phyloP scores from a whole-genome alignment of 1,140 invertebrate species.

The Diorhabda carinulata region DNA sequence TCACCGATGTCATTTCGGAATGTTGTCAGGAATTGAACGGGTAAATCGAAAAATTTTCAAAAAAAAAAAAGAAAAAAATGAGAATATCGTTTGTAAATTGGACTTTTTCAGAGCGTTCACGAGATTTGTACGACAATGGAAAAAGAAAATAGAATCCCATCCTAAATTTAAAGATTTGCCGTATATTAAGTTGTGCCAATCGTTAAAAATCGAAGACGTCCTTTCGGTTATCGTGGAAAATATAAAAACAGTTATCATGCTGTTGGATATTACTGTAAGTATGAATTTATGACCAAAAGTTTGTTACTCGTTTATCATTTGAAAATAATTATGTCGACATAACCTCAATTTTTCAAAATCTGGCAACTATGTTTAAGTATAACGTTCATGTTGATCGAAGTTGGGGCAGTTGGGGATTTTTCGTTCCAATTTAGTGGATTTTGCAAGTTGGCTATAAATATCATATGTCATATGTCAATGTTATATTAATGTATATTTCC shows the following conservation, averaged over 20 bases:
- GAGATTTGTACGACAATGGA: constrained; percentile 7
- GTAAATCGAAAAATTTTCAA: constrained; percentile 3
- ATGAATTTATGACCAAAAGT: too few relatives aligned
- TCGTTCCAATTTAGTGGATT: too few relatives aligned
- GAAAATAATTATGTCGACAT: too few relatives aligned
- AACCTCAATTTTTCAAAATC: too few relatives aligned
- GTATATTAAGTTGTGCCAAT: constrained; percentile 6
- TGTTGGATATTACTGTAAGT: constrained; percentile 16
- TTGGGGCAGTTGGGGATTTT: too few relatives aligned
- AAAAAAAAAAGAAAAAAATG: not conserved
- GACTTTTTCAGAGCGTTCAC: not conserved
- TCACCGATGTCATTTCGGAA: not conserved
- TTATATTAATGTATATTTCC: too few relatives aligned
- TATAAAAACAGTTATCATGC: constrained; percentile 6
- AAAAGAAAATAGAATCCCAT: constrained; percentile 5
- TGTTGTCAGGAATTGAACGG: constrained; percentile 14
- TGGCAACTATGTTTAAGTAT: too few relatives aligned
- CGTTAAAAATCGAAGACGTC: constrained; percentile 5
- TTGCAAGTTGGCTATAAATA: too few relatives aligned
- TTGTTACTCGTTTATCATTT: too few relatives aligned
- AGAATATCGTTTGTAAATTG: not conserved
- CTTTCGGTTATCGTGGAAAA: constrained; percentile 8
- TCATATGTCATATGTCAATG: too few relatives aligned
- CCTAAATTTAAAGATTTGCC: constrained; percentile 6
- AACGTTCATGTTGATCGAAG: too few relatives aligned